Evolutionary conservation across 2,113 vertebrate genomes (phyloP).

Genomic region (Phaethon lepturus): DNA sequence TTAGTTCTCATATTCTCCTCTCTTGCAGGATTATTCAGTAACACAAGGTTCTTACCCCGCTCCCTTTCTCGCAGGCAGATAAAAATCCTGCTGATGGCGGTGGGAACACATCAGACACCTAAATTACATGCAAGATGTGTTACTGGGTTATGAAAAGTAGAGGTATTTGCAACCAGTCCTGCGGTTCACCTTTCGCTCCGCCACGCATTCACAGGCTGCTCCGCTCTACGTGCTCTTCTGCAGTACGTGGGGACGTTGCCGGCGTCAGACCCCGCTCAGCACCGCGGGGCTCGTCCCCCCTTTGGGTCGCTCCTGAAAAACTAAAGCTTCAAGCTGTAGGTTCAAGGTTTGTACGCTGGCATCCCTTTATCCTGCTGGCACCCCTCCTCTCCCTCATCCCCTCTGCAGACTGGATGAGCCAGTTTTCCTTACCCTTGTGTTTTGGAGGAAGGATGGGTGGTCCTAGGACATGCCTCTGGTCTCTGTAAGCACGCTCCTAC

Average conservation of each 20-base stretch:
- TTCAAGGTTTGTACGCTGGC: background rate
- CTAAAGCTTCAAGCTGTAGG: accelerated
- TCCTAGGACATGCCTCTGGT: background rate
- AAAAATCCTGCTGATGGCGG: slow-evolving; percentile 62
- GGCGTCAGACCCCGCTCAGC: background rate
- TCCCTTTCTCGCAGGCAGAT: slow-evolving; percentile 39
- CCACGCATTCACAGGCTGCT: background rate
- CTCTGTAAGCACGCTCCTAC: background rate
- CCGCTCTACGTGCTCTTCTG: accelerated
- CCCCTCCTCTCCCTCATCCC: background rate
- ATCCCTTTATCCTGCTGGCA: background rate
- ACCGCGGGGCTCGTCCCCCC: accelerated
- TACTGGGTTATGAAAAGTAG: background rate
- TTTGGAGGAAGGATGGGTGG: background rate
- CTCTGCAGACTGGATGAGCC: background rate
- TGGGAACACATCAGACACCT: slow-evolving; percentile 21
- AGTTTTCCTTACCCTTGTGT: background rate
- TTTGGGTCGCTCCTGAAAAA: background rate
- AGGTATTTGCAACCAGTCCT: background rate
- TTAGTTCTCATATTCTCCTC: slow-evolving; percentile 10
- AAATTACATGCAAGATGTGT: background rate
- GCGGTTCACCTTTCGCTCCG: slow-evolving; percentile 2
- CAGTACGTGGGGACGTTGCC: accelerated
- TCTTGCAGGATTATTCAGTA: slow-evolving; percentile 15
- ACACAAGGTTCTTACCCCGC: background rate